A percentile compares a stretch with the other conserved stretches of the same genome.
Conservation (phyloP, 1,140 invertebrate genomes). For the Drosophila insularis region DNA sequence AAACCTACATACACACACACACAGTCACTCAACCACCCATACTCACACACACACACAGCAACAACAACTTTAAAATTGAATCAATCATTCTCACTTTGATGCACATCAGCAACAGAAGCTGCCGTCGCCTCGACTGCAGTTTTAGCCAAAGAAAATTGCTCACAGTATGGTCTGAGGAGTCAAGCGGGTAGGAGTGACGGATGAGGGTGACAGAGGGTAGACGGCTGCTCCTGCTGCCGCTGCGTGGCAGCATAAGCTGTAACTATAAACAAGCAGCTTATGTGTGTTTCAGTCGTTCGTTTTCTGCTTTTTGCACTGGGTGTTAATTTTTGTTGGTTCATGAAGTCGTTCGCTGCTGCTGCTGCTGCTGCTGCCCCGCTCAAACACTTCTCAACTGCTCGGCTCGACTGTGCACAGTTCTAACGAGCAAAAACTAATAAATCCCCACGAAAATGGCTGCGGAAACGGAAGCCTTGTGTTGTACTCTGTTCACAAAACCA, state of each 20-base stretch:
- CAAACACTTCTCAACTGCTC: slow-evolving; percentile 68
- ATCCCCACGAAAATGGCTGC: slow-evolving; percentile 78
- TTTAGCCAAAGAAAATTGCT: slow-evolving; percentile 68
- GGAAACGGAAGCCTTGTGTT: slow-evolving; percentile 79
- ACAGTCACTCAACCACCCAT: slow-evolving; percentile 25
- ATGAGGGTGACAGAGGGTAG: not conserved
- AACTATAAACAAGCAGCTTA: slow-evolving; percentile 81
- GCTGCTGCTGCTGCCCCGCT: slow-evolving; percentile 36
- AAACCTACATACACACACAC: slow-evolving; percentile 43
- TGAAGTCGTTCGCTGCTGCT: slow-evolving; percentile 53
- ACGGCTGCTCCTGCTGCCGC: not conserved
- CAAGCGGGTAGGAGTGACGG: not conserved
- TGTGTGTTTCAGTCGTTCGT: slow-evolving; percentile 73
- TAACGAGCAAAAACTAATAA: slow-evolving; percentile 82
- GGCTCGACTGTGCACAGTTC: slow-evolving; percentile 65
- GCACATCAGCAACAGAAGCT: slow-evolving; percentile 81
- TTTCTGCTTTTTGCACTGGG: slow-evolving; percentile 72
- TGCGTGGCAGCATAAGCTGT: slow-evolving; percentile 75
- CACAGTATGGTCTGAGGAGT: slow-evolving; percentile 42
- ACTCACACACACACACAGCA: slow-evolving; percentile 35
- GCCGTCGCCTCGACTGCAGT: slow-evolving; percentile 68
- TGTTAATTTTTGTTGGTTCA: slow-evolving; percentile 80
- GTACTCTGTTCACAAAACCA: slow-evolving; percentile 43
- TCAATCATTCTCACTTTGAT: slow-evolving; percentile 82
- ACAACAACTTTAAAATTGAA: slow-evolving; percentile 81